These are phyloP conservation scores for Nemotelus pantherinus DNA, from an alignment of 2,888 invertebrate species.

Conservation along the genomic window DNA sequence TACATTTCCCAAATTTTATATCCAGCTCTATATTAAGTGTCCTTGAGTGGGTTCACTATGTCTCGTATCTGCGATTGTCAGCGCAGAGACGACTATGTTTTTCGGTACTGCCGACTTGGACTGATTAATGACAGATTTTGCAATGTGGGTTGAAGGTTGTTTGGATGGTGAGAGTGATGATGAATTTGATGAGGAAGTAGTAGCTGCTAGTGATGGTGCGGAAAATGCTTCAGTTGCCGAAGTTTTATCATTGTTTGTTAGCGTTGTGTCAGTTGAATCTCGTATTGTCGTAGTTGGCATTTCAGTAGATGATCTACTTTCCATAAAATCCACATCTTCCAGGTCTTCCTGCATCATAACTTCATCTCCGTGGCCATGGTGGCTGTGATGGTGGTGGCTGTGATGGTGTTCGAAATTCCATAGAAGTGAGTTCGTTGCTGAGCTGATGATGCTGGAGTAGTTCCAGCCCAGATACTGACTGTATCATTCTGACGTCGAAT, in stretches of 20 bases:
- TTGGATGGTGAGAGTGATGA: constrained; percentile 19
- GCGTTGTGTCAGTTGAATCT: background rate
- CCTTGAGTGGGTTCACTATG: constrained; percentile 44
- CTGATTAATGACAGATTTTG: constrained; percentile 38
- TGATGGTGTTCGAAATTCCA: constrained; percentile 58
- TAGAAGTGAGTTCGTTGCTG: constrained; percentile 54
- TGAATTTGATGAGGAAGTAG: background rate
- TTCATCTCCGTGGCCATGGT: constrained; percentile 51
- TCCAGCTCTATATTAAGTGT: constrained; percentile 40
- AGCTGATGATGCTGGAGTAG: constrained; percentile 58
- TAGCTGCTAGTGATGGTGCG: background rate
- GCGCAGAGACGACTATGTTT: background rate
- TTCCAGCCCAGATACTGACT: constrained; percentile 64
- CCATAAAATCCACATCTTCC: constrained; percentile 42
- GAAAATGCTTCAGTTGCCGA: background rate
- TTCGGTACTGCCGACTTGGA: constrained; percentile 40
- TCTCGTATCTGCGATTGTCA: constrained; percentile 30
- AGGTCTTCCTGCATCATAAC: constrained; percentile 49
- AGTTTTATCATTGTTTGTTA: background rate
- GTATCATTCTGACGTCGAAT: constrained; percentile 58
- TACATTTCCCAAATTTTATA: background rate
- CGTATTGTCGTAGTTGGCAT: background rate
- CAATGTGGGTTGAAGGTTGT: constrained; percentile 15
- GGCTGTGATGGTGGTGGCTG: constrained; percentile 51
- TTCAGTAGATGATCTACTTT: background rate